Evolutionary conservation across 2,113 vertebrate species (phyloP).

Genomic region (Clinocottus analis): DNA sequence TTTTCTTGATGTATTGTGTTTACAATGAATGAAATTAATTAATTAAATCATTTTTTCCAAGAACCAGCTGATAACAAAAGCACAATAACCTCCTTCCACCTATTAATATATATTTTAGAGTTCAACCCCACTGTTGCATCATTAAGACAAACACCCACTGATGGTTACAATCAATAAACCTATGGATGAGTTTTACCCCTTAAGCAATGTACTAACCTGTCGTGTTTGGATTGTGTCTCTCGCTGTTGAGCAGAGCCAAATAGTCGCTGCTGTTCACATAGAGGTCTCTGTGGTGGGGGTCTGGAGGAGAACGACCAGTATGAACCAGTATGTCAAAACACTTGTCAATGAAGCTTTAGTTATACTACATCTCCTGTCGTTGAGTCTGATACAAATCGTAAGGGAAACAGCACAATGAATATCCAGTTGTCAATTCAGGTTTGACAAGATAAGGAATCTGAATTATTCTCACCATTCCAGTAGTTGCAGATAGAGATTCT

Average conservation of each 20-base stretch:
- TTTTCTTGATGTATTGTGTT: neutral
- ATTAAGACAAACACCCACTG: neutral
- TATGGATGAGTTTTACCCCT: neutral
- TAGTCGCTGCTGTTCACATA: slow-evolving; percentile 91
- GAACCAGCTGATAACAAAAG: neutral
- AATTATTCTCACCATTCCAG: slow-evolving; percentile 87
- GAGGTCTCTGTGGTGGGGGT: slow-evolving; percentile 90
- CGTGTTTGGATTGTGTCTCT: slow-evolving; percentile 86
- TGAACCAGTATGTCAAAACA: neutral
- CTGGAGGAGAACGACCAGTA: slow-evolving; percentile 66
- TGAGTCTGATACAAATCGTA: neutral
- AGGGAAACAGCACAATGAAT: neutral
- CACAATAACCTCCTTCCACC: neutral
- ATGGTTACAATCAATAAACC: neutral
- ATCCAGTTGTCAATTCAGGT: no score
- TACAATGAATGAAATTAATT: neutral
- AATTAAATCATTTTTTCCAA: neutral
- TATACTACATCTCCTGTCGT: neutral
- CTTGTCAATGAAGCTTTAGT: neutral
- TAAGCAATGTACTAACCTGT: slow-evolving; percentile 79
- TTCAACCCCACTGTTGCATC: neutral
- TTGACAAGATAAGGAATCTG: neutral
- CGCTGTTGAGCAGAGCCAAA: slow-evolving; percentile 89
- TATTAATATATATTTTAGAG: neutral
- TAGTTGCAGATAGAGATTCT: slow-evolving; percentile 93